Evolutionary conservation across 2,888 invertebrate species (phyloP), one percentile per base, ranked within the genome.

Genomic region (Zelleria hepariella): DNA sequence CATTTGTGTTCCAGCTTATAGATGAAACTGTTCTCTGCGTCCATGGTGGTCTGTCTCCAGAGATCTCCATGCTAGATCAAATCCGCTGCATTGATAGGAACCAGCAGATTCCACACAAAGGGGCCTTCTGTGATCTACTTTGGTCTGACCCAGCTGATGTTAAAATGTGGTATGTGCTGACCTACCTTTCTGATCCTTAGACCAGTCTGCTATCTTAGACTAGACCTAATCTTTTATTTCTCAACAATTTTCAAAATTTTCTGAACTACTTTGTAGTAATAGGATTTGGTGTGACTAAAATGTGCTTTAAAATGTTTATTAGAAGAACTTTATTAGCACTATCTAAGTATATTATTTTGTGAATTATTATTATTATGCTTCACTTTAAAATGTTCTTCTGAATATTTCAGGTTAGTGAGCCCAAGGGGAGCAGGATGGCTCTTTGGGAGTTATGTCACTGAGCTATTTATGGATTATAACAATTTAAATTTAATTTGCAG

Each of bases 141-240:
- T 99, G 99, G 99, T 99, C 99, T 4, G 99, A 99, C 87, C 99
- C 99, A 32, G 98, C 99, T 74, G 98, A 99, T 74, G 95, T 98
- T 60, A 95, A 97, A 63, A 93, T 93, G 69, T 98, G 98, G 98
- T 92, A 79, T 73, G 81, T 48, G 20, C 25, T 24, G n/a, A n/a
- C n/a, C n/a, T n/a, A n/a, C n/a, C n/a, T n/a, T n/a, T n/a, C n/a
- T n/a, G n/a, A n/a, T n/a, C n/a, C n/a, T n/a, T n/a, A n/a, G n/a
- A n/a, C n/a, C n/a, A n/a, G n/a, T n/a, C n/a, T n/a, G n/a, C n/a
- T n/a, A n/a, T n/a, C n/a, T n/a, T n/a, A n/a, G n/a, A n/a, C n/a
- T n/a, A n/a, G n/a, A n/a, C n/a, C n/a, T n/a, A n/a, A n/a, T n/a
- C n/a, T n/a, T n/a, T n/a, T n/a, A n/a, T n/a, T n/a, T n/a, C n/a